phyloP scores from a whole-genome alignment of 2,797 vertebrate genomes.

The Ambastaia sidthimunki region DNA sequence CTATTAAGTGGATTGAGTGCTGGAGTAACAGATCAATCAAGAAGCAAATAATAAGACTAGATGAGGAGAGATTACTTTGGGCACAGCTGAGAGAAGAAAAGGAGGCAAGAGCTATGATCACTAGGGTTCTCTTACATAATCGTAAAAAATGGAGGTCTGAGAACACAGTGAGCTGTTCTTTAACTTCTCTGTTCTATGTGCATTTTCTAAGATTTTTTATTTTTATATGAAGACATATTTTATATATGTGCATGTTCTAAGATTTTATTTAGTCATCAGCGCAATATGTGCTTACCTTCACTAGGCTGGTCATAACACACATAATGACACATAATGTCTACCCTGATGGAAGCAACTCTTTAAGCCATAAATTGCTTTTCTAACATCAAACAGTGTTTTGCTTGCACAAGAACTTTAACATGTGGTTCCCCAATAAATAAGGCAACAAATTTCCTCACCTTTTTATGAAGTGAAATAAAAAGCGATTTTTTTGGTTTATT shows the following conservation, averaged over 20 bases:
- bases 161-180: slow-evolving; percentile 15
- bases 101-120: slow-evolving; percentile 59
- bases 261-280: slow-evolving; percentile 32
- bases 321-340: slow-evolving; percentile 71
- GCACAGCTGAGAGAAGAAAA: slow-evolving; percentile 65
- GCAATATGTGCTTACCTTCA: slow-evolving; percentile 3
- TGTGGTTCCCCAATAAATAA: slow-evolving; percentile 38
- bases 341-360: slow-evolving; percentile 73
- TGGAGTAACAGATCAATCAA: slow-evolving; percentile 82
- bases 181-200: not conserved
- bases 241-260: not conserved
- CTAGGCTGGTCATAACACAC: slow-evolving; percentile 54
- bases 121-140: slow-evolving; percentile 49
- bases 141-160: slow-evolving; percentile 51
- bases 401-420: slow-evolving; percentile 31
- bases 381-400: slow-evolving; percentile 51
- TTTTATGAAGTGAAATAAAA: slow-evolving; percentile 11
- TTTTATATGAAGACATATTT: too few relatives aligned
- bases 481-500: not conserved
- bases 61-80: slow-evolving; percentile 81
- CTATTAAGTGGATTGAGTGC: slow-evolving; percentile 76
- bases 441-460: slow-evolving; percentile 12
- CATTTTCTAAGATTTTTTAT: too few relatives aligned
- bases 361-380: slow-evolving; percentile 79
- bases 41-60: slow-evolving; percentile 80